These are phyloP conservation scores for Anarrhichthys ocellatus DNA, from an alignment of 2,113 vertebrate genomes.

Conservation along the genomic window DNA sequence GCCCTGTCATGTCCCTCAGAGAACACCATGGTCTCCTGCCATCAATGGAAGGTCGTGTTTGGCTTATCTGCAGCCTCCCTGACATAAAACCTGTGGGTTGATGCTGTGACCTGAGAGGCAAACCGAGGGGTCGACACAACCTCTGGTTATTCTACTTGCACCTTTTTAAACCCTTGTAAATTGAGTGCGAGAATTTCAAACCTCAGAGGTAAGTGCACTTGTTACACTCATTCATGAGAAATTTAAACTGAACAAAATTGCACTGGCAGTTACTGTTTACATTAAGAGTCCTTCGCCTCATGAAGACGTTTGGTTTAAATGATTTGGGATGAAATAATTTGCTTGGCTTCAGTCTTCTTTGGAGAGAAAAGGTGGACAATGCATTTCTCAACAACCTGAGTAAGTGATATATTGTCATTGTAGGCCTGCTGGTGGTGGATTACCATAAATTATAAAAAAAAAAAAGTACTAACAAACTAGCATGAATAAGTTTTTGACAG, in stretches of 20 bases:
- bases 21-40: constrained; percentile 4
- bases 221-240: background rate
- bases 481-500: background rate
- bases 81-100: background rate
- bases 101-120: background rate
- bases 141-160: background rate
- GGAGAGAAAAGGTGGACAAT: background rate
- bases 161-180: background rate
- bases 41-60: constrained; percentile 10
- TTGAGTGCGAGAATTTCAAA: background rate
- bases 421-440: background rate
- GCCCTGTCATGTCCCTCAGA: constrained; percentile 21
- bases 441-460: background rate
- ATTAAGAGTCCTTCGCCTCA: background rate
- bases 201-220: background rate
- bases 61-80: constrained; percentile 1
- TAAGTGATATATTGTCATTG: background rate
- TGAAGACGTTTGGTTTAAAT: background rate
- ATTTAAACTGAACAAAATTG: background rate
- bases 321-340: background rate
- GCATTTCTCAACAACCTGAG: background rate
- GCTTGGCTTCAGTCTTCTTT: background rate
- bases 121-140: background rate
- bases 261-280: background rate
- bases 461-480: background rate